Conservation (phyloP, 2,888 invertebrate genomes). For the Acleris emargana region DNA sequence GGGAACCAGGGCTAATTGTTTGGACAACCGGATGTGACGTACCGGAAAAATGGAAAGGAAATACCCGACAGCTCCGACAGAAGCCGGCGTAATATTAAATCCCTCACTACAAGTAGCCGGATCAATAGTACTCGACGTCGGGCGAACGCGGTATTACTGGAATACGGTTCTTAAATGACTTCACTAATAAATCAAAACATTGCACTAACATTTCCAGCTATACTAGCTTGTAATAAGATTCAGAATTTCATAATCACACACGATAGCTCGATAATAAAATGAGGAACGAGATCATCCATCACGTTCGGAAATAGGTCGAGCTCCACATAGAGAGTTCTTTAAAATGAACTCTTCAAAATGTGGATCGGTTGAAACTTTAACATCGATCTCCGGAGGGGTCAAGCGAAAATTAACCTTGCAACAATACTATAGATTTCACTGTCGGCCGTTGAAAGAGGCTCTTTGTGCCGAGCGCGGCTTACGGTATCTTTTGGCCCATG, state of each 20-base stretch:
- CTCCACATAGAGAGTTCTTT: conserved; percentile 55
- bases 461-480: conserved; percentile 48
- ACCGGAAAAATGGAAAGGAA: conserved; percentile 58
- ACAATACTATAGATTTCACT: conserved; percentile 46
- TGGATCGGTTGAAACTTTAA: conserved; percentile 50
- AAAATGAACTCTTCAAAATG: conserved; percentile 51
- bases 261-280: conserved; percentile 49
- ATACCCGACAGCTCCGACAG: conserved; percentile 53
- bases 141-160: conserved; percentile 17
- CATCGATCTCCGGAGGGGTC: conserved; percentile 40
- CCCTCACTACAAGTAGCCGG: conserved; percentile 33
- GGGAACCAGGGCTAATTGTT: conserved; percentile 59
- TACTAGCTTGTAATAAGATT: conserved; percentile 25
- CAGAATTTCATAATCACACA: conserved; percentile 24
- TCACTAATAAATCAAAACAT: conserved; percentile 28
- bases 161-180: conserved; percentile 19
- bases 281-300: conserved; percentile 65
- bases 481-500: conserved; percentile 74
- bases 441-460: conserved; percentile 42
- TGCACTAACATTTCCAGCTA: conserved; percentile 8
- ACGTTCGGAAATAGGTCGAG: conserved; percentile 63
- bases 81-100: conserved; percentile 50
- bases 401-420: conserved; percentile 55
- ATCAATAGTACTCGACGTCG: conserved; percentile 13
- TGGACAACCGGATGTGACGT: conserved; percentile 60